Evolutionary conservation across 2,888 invertebrate genomes (phyloP), one percentile per base, ranked within the genome.

Genomic region (Allacma fusca): DNA sequence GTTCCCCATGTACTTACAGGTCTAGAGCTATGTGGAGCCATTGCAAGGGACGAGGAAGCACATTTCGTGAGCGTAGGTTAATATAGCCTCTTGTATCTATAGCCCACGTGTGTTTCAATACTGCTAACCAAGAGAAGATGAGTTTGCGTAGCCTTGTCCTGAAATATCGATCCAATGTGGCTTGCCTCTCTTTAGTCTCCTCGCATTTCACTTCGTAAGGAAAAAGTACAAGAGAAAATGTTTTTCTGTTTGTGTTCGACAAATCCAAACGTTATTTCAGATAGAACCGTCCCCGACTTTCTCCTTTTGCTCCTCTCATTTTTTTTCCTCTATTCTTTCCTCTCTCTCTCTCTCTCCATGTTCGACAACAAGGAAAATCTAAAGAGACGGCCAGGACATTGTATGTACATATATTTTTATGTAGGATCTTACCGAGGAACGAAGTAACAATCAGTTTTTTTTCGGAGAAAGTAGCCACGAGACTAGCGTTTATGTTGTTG

Each of bases 101-200:
- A 29, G 19, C 62, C 24, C 62, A 62, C 24, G 62, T 62, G 62
- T 24, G 62, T 62, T 23, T 40, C 68, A 69, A 69, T 69, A 69
- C 68, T n/a, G 40, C 68, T 69, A 69, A 69, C 68, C 68, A 69
- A 69, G 65, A 65, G 69, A 80, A 75, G 80, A 79, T 80, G 80
- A 80, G 80, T 80, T 80, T 80, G 80, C 80, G 80, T 80, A 80
- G 78, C 80, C 80, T 78, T 79, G 80, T 77, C 77, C 78, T 77
- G 73, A 80, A 80, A 75, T 80, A 80, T 80, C 77, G 80, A 80
- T 79, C 80, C 44, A 28, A 9, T 74, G 74, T 74, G 74, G 74
- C 74, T 71, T 65, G 76, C 79, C 59, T 64, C 77, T 77, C 77
- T 75, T 74, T 79, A 69, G 57, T 76, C 78, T 76, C 72, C 73